Base-by-base conservation (phyloP, 37 sponge, comb jelly and placozoan genomes). In the Petrosia ficiformis region DNA sequence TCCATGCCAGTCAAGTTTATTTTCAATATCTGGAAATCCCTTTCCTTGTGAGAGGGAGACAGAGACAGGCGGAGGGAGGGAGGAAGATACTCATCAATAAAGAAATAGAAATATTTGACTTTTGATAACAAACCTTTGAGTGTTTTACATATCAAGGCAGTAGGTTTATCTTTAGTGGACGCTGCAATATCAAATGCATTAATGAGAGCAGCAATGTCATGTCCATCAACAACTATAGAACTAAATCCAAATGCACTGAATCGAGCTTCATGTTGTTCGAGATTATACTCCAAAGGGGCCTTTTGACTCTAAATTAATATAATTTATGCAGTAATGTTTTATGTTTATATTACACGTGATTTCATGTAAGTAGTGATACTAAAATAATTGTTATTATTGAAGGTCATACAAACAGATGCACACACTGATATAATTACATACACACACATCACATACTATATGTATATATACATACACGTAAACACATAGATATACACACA, bases 141-240 rank as follows among this genome's bases (percentile, higher is more conserved):
- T 21, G 99, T 98, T 74, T 92, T 95, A 44, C 82, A 82, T 40
- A 98, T 70, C 34, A 98, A 80, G 75, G 86, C 82, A 32, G 96
- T 89, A 31, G 99, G 99, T 70, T 85, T 89, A 71, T 48, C 93
- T 77, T 89, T 95, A 73, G 79, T 77, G 8, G 70, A 64, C 60
- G 76, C 81, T 10, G 99, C 99, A 4, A 76, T 82, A 19, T 87
- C 67, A 67, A 95, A 87, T 31, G 88, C 93, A 26, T 76, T 48
- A 67, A 69, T 72, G 28, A 98, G 16, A 0, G 60, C 91, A 82
- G 83, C 83, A 0, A 98, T 80, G 64, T 86, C 83, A 57, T 98
- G 95, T 25, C 99, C 99, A 73, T 98, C 96, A 31, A 98, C 93
- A 59, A 98, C 82, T 28, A 92, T 90, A 35, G 96, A 84, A 60